Conservation (phyloP, 2,113 vertebrate genomes). For the Aythya baeri region DNA sequence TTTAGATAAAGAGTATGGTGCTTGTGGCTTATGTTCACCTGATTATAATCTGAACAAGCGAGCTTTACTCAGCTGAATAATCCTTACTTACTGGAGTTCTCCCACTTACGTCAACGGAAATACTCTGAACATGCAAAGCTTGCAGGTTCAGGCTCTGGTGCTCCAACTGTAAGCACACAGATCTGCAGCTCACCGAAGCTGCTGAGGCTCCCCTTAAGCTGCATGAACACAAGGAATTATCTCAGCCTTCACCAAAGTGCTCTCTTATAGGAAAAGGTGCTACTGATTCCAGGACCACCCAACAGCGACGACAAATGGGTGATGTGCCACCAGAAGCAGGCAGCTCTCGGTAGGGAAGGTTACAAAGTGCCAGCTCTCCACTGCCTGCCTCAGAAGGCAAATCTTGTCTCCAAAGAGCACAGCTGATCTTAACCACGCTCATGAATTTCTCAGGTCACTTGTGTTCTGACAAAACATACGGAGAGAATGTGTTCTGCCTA, state of each 20-base stretch:
- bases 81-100: not conserved
- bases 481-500: not conserved
- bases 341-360: not conserved
- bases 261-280: not conserved
- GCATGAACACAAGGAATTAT: rapidly evolving
- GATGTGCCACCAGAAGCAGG: not conserved
- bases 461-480: not conserved
- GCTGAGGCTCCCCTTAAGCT: not conserved
- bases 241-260: not conserved
- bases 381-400: not conserved
- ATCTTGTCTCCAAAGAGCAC: not conserved
- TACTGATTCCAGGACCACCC: not conserved
- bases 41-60: not conserved
- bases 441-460: not conserved
- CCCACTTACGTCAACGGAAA: not conserved
- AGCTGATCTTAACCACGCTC: not conserved
- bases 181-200: not conserved
- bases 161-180: not conserved
- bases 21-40: not conserved
- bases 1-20: not conserved
- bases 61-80: not conserved
- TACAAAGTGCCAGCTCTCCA: not conserved
- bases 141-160: not conserved
- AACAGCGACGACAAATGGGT: not conserved
- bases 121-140: rapidly evolving